phyloP scores from a whole-genome alignment of 2,888 invertebrate species.

The Arge pagana region DNA sequence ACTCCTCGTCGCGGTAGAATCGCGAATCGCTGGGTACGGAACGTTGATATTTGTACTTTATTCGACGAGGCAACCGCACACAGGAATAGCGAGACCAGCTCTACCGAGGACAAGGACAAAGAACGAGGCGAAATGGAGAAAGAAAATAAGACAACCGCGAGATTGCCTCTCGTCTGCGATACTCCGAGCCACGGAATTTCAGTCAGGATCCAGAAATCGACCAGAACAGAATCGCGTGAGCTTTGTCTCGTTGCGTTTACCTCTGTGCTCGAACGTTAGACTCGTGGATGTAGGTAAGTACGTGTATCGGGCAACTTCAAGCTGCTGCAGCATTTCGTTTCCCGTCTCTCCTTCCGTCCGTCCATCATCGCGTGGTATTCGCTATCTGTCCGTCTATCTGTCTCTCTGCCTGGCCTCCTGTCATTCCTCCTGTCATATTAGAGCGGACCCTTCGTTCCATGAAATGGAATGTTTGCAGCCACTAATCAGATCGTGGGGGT shows the following conservation, averaged over 20 bases:
- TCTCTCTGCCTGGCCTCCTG: too few species aligned
- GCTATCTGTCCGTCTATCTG: too few species aligned
- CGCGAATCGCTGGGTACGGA: too few species aligned
- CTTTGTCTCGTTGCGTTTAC: conserved; percentile 8
- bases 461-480: conserved; percentile 44
- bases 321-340: too few species aligned
- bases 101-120: too few species aligned
- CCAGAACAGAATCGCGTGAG: conserved; percentile 7
- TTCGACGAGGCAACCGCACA: background rate
- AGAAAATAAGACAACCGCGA: background rate
- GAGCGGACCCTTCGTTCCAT: conserved; percentile 31
- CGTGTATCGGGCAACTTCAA: conserved; percentile 8
- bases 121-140: background rate
- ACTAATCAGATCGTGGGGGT: conserved; percentile 44
- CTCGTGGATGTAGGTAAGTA: conserved; percentile 2
- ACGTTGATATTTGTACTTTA: too few species aligned
- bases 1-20: too few species aligned
- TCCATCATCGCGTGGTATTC: too few species aligned
- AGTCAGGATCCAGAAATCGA: background rate
- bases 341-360: conserved; percentile 16
- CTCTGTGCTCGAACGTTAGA: conserved; percentile 4
- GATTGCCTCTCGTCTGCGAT: conserved; percentile 9
- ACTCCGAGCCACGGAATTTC: background rate
- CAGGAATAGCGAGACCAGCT: background rate
- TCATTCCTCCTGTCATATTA: conserved; percentile 46